Conservation (phyloP, 1,140 invertebrate species). For the Ceratitis capitata region DNA sequence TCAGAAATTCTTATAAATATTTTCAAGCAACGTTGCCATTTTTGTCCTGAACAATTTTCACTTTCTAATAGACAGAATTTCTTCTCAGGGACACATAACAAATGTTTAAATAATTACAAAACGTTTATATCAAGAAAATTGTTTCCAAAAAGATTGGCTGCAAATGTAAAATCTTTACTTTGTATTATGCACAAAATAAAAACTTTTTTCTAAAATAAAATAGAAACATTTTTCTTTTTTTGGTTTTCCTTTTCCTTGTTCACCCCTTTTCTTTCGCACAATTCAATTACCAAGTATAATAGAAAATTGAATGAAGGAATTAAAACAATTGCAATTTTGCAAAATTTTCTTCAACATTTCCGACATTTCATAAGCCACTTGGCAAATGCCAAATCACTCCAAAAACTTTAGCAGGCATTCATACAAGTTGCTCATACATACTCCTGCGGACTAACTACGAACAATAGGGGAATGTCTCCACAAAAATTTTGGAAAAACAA, state of each 20-base stretch:
- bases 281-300: conserved; percentile 20
- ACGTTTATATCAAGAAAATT: too few relatives aligned
- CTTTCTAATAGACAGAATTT: too few relatives aligned
- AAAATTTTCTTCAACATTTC: conserved; percentile 37
- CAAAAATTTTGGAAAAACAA: conserved; percentile 16
- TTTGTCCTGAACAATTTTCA: too few relatives aligned
- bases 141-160: too few relatives aligned
- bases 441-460: neutral
- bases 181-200: neutral
- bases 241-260: too few relatives aligned
- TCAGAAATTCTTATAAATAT: too few relatives aligned
- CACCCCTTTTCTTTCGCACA: neutral
- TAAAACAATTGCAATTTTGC: conserved; percentile 37
- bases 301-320: conserved; percentile 26
- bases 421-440: neutral
- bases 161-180: too few relatives aligned
- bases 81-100: too few relatives aligned
- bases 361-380: conserved; percentile 30
- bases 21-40: too few relatives aligned
- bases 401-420: neutral
- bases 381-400: conserved; percentile 29
- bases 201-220: neutral
- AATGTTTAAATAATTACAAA: too few relatives aligned
- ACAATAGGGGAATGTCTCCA: neutral
- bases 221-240: neutral